Evolutionary conservation across 64 coral and sea anemone genomes (phyloP).

Genomic region (Exaiptasia diaphana): DNA sequence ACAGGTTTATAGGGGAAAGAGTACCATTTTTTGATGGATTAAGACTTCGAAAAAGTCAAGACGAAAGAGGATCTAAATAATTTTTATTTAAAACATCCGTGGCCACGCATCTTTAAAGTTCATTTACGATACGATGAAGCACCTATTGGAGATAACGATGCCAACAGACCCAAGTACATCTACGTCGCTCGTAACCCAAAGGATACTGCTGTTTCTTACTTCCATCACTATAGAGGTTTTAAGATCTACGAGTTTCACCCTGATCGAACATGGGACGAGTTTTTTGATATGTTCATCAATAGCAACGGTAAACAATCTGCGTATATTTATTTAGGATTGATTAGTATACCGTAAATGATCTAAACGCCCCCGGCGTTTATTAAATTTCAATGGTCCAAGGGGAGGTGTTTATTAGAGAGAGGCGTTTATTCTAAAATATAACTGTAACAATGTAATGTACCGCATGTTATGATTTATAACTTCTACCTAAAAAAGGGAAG

Average conservation of each 20-base stretch:
- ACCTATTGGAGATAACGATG: neutral
- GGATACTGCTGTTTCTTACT: conserved; percentile 26
- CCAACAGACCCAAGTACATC: conserved; percentile 32
- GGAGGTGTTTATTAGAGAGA: too few relatives aligned
- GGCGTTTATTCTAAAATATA: too few relatives aligned
- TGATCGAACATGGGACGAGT: neutral
- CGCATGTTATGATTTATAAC: too few relatives aligned
- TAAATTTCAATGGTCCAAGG: too few relatives aligned
- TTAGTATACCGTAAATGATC: too few relatives aligned
- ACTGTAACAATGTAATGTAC: too few relatives aligned
- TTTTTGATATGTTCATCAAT: neutral
- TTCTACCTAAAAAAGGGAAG: too few relatives aligned
- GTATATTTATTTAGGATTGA: neutral
- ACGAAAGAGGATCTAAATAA: neutral
- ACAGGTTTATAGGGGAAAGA: neutral
- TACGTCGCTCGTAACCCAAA: conserved; percentile 34
- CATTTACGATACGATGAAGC: conserved; percentile 29
- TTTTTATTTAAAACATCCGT: neutral
- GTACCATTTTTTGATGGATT: neutral
- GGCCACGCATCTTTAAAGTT: conserved; percentile 24
- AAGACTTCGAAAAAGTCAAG: neutral
- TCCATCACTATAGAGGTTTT: neutral
- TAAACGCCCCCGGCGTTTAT: too few relatives aligned
- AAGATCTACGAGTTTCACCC: neutral
- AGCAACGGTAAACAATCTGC: neutral